Percentiles rank a stretch among this genome's conserved stretches.
phyloP scores from a whole-genome alignment of 2,113 vertebrate genomes.

The Bubo blakistoni region DNA sequence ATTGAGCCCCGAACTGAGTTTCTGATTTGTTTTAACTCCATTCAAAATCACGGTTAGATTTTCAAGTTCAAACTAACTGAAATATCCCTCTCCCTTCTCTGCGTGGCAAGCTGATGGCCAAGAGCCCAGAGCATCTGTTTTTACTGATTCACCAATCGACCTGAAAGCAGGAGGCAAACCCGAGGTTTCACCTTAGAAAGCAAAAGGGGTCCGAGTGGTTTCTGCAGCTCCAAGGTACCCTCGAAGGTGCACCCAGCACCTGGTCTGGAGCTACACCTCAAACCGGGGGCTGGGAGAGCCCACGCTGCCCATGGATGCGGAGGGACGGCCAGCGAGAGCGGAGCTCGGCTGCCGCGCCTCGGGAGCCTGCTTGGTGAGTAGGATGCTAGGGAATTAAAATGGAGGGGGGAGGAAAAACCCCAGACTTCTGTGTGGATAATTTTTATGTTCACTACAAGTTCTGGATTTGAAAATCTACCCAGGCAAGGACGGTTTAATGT shows the following conservation, averaged over 20 bases:
- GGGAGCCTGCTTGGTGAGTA: not conserved
- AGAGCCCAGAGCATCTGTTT: not conserved
- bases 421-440: too few species aligned
- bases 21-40: not conserved
- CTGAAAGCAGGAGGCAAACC: not conserved
- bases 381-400: not conserved
- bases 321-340: not conserved
- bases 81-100: not conserved
- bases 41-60: fast-evolving
- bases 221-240: not conserved
- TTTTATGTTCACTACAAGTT: too few species aligned
- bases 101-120: not conserved
- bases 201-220: not conserved
- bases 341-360: not conserved
- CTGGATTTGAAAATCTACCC: not conserved
- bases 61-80: not conserved
- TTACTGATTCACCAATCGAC: fast-evolving
- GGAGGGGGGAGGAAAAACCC: not conserved
- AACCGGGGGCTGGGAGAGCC: not conserved
- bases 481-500: not conserved
- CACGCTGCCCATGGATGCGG: fast-evolving
- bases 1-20: not conserved
- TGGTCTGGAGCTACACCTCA: fast-evolving
- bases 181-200: fast-evolving
- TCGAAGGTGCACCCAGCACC: not conserved